Conservation (phyloP, 1,140 invertebrate genomes). For the Cotesia glomerata region DNA sequence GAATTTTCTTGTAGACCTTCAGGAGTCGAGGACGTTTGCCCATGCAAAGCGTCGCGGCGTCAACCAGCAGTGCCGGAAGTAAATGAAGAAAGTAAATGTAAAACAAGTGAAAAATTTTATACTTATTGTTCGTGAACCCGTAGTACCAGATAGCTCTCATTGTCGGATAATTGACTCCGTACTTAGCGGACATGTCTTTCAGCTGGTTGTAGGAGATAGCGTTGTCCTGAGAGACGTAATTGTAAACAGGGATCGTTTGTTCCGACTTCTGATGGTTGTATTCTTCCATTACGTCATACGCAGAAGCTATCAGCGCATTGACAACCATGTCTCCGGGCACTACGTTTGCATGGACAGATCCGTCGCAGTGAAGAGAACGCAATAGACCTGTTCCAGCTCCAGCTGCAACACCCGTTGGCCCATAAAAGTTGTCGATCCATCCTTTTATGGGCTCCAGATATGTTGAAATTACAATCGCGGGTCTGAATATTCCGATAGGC, state of each 20-base stretch:
- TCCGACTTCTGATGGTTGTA: conserved; percentile 32
- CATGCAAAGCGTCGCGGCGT: conserved; percentile 66
- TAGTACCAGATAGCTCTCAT: conserved; percentile 65
- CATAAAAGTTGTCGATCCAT: conserved; percentile 92
- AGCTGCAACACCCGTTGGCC: conserved; percentile 79
- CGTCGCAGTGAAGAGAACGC: conserved; percentile 71
- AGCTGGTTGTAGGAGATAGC: conserved; percentile 58
- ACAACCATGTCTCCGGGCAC: conserved; percentile 86
- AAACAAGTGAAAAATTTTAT: conserved; percentile 61
- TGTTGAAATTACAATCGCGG: conserved; percentile 72
- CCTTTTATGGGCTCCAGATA: conserved; percentile 65
- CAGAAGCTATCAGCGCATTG: conserved; percentile 78
- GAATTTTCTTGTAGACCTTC: conserved; percentile 73
- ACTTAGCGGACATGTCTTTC: conserved; percentile 52
- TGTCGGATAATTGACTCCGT: conserved; percentile 56
- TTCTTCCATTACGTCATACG: conserved; percentile 70
- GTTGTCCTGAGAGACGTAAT: conserved; percentile 59
- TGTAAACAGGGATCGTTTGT: conserved; percentile 58
- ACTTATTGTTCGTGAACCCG: conserved; percentile 63
- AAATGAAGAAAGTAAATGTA: conserved; percentile 67
- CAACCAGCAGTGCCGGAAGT: conserved; percentile 73
- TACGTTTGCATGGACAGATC: conserved; percentile 72
- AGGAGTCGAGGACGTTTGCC: conserved; percentile 69
- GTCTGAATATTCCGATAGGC: conserved; percentile 79
- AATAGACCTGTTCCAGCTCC: conserved; percentile 79